A percentile compares a stretch with the other conserved stretches of the same genome.
These are phyloP conservation scores for Rhabdophis nuchalis DNA, from an alignment of 2,797 vertebrate species.

Conservation along the genomic window DNA sequence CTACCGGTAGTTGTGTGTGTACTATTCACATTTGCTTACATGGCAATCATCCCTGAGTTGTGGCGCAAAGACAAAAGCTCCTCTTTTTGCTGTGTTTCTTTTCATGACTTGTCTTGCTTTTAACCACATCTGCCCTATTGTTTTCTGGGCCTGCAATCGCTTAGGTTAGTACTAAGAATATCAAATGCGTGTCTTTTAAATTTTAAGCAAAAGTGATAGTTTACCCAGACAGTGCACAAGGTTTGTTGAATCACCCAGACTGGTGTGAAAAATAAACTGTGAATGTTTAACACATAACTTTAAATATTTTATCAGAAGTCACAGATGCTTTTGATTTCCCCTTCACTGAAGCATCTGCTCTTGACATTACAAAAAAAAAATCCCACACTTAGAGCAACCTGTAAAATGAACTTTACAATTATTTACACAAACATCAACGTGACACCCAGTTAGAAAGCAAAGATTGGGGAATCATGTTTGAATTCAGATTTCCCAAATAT, in stretches of 20 bases:
- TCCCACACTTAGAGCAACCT: neutral
- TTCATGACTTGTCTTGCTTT: conserved; percentile 59
- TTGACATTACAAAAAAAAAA: neutral
- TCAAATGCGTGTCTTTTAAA: conserved; percentile 57
- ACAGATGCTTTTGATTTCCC: conserved; percentile 33
- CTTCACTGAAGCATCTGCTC: conserved; percentile 27
- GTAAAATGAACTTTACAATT: conserved; percentile 5
- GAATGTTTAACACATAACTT: conserved; percentile 40
- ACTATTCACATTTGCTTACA: neutral
- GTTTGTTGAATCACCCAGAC: conserved; percentile 28
- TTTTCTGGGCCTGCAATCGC: conserved; percentile 49
- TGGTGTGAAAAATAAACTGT: conserved; percentile 41
- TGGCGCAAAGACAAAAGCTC: conserved; percentile 1
- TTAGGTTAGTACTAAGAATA: conserved; percentile 50
- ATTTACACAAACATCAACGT: conserved; percentile 18
- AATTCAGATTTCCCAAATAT: neutral
- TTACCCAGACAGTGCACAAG: conserved; percentile 12
- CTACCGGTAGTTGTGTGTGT: neutral
- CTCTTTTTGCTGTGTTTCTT: conserved; percentile 37
- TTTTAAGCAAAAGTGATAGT: conserved; percentile 56
- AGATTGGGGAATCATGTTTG: neutral
- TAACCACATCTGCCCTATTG: conserved; percentile 43
- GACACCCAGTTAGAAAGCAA: neutral
- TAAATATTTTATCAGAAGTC: conserved; percentile 45
- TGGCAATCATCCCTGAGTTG: neutral